Base-by-base conservation (phyloP, 2,888 invertebrate species). In the Hypena proboscidalis region DNA sequence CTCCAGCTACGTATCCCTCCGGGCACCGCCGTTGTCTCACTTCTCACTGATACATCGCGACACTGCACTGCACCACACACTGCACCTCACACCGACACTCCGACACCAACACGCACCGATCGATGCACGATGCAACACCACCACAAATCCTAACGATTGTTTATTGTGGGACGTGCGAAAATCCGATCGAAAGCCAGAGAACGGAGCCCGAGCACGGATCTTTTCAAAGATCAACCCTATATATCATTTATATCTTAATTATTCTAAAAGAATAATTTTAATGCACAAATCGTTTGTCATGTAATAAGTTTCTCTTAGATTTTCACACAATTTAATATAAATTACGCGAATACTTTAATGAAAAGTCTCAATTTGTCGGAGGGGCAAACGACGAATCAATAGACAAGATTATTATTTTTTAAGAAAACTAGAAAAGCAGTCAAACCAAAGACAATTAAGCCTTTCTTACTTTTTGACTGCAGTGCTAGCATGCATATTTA, bases 341-440 rank as follows among this genome's bases (percentile, higher is more conserved):
- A 73, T 69, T 73, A 65, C n/a, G 50, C 60, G 70, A 69, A 71
- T 80, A 56, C 38, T 56, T 52, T 48, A 61, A 52, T 49, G 58
- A 77, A 77, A 77, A 81, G 74, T 77, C 77, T 78, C 69, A 79
- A 77, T 80, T n/a, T 73, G 75, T 86, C 87, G 85, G 86, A 89
- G 85, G 86, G 86, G 83, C 83, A 84, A 68, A 74, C 64, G 76
- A 85, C 70, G 80, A 88, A 88, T 88, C 88, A 88, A 89, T 90
- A 90, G 89, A 90, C 87, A 87, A 85, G 15, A 22, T 25, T 56
- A n/a, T n/a, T 49, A 52, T 61, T 67, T 70, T 69, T 73, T 66
- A n/a, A n/a, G n/a, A n/a, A n/a, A n/a, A n/a, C 56, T 48, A 48
- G 27, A 60, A 60, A 60, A 49, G 36, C 29, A 59, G 46, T 45